A percentile compares a stretch with the other conserved stretches of the same genome.
phyloP scores from a whole-genome alignment of 2,888 invertebrate species.

The Oxyteleia sp. region DNA sequence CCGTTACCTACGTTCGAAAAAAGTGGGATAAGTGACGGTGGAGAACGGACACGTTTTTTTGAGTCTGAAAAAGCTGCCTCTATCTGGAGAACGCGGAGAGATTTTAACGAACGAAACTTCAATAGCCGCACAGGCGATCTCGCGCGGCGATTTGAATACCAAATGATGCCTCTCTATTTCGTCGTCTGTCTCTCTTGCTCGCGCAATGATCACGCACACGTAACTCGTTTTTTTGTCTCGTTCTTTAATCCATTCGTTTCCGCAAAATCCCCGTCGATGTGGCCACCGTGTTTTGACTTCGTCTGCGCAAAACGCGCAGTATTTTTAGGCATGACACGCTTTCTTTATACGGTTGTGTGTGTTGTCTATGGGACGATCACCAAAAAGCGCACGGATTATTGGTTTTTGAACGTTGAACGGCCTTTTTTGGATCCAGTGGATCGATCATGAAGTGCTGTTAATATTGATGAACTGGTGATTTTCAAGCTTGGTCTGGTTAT shows the following conservation, averaged over 20 bases:
- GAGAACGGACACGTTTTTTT: constrained; percentile 5
- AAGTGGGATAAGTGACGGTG: background rate
- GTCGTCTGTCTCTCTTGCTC: constrained; percentile 71
- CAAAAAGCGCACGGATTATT: constrained; percentile 43
- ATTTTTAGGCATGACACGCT: constrained; percentile 85
- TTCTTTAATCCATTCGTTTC: constrained; percentile 67
- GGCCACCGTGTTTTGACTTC: constrained; percentile 69
- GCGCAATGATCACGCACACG: constrained; percentile 78
- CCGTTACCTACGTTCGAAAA: background rate
- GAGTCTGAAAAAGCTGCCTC: constrained; percentile 17
- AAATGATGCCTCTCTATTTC: constrained; percentile 76
- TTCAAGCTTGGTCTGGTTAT: background rate
- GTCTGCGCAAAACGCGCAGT: constrained; percentile 78
- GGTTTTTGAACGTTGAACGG: constrained; percentile 22
- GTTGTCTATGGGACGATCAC: constrained; percentile 39
- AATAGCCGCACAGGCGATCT: constrained; percentile 77
- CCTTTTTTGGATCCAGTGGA: constrained; percentile 40
- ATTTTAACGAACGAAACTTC: constrained; percentile 77
- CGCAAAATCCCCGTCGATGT: constrained; percentile 37
- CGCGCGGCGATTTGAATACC: constrained; percentile 83
- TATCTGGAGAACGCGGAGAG: constrained; percentile 59
- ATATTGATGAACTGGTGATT: constrained; percentile 50
- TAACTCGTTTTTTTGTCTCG: constrained; percentile 69
- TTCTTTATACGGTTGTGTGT: constrained; percentile 69
- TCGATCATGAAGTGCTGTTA: constrained; percentile 37